These are phyloP conservation scores for Noturus placidus DNA, from an alignment of 2,113 vertebrate species.

Conservation along the genomic window DNA sequence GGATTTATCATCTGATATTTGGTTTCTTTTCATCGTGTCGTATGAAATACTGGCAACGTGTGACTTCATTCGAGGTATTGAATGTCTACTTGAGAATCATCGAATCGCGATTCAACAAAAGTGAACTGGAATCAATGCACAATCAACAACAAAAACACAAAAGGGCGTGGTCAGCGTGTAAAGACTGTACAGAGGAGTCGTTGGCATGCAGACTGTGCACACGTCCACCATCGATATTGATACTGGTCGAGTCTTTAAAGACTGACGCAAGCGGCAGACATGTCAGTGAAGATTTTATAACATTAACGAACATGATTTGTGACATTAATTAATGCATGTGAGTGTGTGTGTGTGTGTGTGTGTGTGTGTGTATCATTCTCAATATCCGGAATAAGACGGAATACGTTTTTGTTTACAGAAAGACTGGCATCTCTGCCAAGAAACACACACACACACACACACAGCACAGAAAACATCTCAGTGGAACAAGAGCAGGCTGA, in stretches of 20 bases:
- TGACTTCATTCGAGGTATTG: background rate
- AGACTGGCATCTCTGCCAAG: background rate
- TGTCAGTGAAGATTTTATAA: background rate
- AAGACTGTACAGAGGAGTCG: background rate
- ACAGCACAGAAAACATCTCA: background rate
- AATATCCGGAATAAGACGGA: background rate
- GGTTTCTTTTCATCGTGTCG: background rate
- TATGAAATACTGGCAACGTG: background rate
- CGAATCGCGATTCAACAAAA: background rate
- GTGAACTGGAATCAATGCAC: background rate
- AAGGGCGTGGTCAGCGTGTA: background rate
- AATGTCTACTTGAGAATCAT: background rate
- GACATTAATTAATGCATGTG: background rate
- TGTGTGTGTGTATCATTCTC: background rate
- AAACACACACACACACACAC: background rate
- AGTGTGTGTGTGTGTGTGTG: slow-evolving; percentile 13
- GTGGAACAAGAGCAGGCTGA: background rate
- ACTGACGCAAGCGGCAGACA: background rate
- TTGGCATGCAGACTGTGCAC: background rate
- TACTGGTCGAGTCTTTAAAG: background rate
- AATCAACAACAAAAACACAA: background rate
- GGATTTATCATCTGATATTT: background rate
- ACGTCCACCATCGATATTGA: background rate
- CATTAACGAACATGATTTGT: background rate
- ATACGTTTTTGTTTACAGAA: slow-evolving; percentile 9